Evolutionary conservation across 2,888 invertebrate species (phyloP), one percentile per base, ranked within the genome.

Genomic region (Epiblema foenella): DNA sequence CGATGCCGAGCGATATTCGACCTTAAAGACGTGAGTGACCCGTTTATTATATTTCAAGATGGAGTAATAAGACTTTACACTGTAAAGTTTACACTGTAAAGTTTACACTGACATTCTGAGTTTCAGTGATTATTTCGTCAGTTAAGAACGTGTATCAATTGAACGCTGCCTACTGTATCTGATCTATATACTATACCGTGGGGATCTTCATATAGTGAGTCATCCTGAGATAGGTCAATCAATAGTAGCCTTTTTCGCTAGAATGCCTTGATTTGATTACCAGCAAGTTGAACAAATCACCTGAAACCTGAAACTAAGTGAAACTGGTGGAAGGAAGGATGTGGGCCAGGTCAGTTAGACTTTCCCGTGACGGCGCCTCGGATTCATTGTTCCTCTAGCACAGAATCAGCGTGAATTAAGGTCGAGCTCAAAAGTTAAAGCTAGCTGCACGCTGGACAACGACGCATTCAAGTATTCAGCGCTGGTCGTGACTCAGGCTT

Each of bases 341-440:
- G 51, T 59, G 52, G 64, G 42, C 52, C 58, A 64, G 68, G 66
- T 68, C 77, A 76, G 77, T 76, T 76, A 77, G 75, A 78, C 79
- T 78, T 79, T 79, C 77, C 69, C 73, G 69, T 63, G 64, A 58
- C 51, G 57, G 66, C 57, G 69, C 52, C 69, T 33, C 58, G 39
- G 58, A 59, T 52, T 65, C 69, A 69, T 52, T 58, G 58, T 57
- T 60, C 11, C 46, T 59, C 59, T 42, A 42, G 20, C 54, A 62
- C 33, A 37, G 64, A 54, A 33, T 58, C 39, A 18, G 29, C 12
- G 24, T n/a, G 64, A 42, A 69, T 69, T 59, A 65, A 59, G 64
- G 69, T 59, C 69, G 52, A 29, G 42, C 46, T 54, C 42, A 39
- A 69, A 64, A 68, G 59, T 29, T 66, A 33, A 65, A 56, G 17